phyloP scores from a whole-genome alignment of 2,113 vertebrate species.

The Hemicordylus capensis region DNA sequence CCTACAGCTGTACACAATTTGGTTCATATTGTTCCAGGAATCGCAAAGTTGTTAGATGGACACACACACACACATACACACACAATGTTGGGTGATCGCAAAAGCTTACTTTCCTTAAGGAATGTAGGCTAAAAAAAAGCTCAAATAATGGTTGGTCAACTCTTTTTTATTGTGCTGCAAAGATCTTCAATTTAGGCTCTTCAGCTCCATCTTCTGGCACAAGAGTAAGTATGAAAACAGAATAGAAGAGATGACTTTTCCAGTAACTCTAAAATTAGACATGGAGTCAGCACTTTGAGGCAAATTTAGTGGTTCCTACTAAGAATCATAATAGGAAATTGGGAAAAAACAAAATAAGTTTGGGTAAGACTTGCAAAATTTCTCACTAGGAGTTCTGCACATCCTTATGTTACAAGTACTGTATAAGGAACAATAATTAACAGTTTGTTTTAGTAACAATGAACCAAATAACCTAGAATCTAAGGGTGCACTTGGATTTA shows the following conservation, averaged over 20 bases:
- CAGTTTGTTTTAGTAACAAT: background rate
- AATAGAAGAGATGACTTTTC: background rate
- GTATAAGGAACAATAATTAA: background rate
- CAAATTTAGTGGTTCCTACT: too few species aligned
- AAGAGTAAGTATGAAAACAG: background rate
- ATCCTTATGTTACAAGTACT: too few species aligned
- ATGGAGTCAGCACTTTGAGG: too few species aligned
- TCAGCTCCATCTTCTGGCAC: conserved; percentile 23
- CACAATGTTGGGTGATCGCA: too few species aligned
- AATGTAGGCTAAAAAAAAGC: background rate
- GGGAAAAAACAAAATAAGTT: background rate
- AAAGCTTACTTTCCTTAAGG: too few species aligned
- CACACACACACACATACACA: too few species aligned
- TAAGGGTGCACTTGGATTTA: background rate
- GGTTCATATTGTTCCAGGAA: too few species aligned
- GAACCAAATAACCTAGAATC: too few species aligned
- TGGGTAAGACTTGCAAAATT: background rate
- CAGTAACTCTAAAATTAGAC: background rate
- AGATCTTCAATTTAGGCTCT: conserved; percentile 12
- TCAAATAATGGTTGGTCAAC: background rate
- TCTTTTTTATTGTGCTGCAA: background rate
- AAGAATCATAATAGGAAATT: too few species aligned
- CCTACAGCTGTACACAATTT: too few species aligned
- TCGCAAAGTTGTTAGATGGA: too few species aligned
- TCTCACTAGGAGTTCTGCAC: background rate